Evolutionary conservation across 2,797 vertebrate genomes (phyloP), one percentile per base, ranked within the genome.

Genomic region (Graptemys geographica): DNA sequence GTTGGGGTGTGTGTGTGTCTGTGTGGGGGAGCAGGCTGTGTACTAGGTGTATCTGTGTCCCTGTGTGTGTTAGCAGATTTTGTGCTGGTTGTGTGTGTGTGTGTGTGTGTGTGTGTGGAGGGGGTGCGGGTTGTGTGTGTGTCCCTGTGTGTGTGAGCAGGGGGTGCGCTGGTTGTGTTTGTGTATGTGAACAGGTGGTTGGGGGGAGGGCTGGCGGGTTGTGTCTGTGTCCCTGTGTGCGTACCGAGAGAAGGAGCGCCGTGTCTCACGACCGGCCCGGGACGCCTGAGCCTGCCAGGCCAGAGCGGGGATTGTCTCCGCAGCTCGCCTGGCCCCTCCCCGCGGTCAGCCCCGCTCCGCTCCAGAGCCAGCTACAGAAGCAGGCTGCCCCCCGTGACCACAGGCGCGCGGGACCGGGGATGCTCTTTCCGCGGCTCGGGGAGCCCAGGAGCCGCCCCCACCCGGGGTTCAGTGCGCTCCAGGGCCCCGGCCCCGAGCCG

Each of bases 141-240:
- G 1, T 19, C 55, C 12, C 0, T 23, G 21, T 74, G 72, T 12
- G 11, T 44, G 41, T 3, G 21, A 6, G 37, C 69, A 74, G 21
- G 69, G n/a, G 0, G 5, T 21, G 74, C 10, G 31, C 8, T 6
- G 4, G 8, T 23, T 3, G 52, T 8, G 59, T 65, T 44, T n/a
- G 44, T 2, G 37, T 25, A 62, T 47, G 13, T 2, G 23, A 16
- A 1, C 52, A 62, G 69, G 74, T 52, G 52, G 53, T 33, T 47
- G 53, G 8, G 2, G 31, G 3, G 74, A n/a, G 82, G 44, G 44
- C 44, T 44, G 44, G 44, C 49, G 11, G 16, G 69, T 57, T 5
- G 76, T 55, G 83, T 69, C 78, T 1, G 11, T 2, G 2, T 25
- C 55, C 9, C 0, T 69, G 62, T 33, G 69, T 72, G 69, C 25